Base-by-base conservation (phyloP, 23 tunicate genomes). In the Diplosoma virens region DNA sequence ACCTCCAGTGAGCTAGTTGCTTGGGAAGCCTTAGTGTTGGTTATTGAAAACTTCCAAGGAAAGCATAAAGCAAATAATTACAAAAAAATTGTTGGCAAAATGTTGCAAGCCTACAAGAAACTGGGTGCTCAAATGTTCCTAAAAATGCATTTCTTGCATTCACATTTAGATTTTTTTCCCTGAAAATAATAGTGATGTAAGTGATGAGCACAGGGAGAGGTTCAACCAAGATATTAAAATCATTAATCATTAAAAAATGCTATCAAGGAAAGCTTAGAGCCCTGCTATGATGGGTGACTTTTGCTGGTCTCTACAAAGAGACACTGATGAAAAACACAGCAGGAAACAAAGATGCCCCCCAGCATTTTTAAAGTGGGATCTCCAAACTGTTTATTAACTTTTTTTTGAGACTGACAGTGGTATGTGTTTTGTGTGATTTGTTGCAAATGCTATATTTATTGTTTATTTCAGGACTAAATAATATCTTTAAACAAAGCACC, bases 71-170 rank as follows among this genome's bases (percentile, higher is more conserved):
- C 53, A 45, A 0, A 23, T 6, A 1, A 70, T 21, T 37, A 70
- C 23, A 7, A 27, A 24, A 59, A 70, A 24, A 36, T 70, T 36
- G 76, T 70, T 7, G 58, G 18, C 30, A 70, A 70, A 22, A 36
- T 70, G 59, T 27, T 70, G 59, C 0, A 27, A 30, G 45, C 73
- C 17, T 66, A 66, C 0, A 18, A 30, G 17, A 30, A 22, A 27
- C 14, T 37, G 1, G 59, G 59, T 17, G 58, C 25, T 23, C 20
- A 59, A 37, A 70, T 37, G 76, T 70, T 27, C 22, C 1, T 70
- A 9, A 36, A 70, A 32, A 18, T 37, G 76, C 76, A 70, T 37
- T 70, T 37, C 24, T 37, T 70, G 24, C 76, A 37, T 70, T 70
- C 59, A 14, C 76, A 70, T 30, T 17, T 70, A 30, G 58, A 70